Conservation (phyloP, 2,888 invertebrate species). For the Lysandra bellargus region DNA sequence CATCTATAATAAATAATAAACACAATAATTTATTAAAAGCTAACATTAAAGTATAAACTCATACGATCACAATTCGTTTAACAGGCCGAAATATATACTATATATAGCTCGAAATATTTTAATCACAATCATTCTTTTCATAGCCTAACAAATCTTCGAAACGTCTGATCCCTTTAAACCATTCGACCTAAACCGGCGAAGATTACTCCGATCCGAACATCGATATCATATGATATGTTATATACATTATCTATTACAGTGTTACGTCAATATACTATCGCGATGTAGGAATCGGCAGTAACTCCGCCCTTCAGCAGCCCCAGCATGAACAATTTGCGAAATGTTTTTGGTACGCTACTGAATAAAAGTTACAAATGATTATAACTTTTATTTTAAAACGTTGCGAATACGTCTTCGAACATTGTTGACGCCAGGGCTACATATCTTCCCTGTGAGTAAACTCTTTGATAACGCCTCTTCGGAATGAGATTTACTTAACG, state of each 20-base stretch:
- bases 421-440: background rate
- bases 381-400: background rate
- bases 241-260: slow-evolving; percentile 23
- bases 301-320: background rate
- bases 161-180: slow-evolving; percentile 28
- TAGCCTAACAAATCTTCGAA: slow-evolving; percentile 22
- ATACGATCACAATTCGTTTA: slow-evolving; percentile 23
- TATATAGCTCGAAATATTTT: slow-evolving; percentile 29
- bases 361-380: background rate
- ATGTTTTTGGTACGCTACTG: background rate
- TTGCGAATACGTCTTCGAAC: background rate
- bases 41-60: slow-evolving; percentile 11
- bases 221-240: slow-evolving; percentile 26
- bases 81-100: slow-evolving; percentile 28
- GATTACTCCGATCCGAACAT: slow-evolving; percentile 4
- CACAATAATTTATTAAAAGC: slow-evolving; percentile 4
- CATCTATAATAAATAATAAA: slow-evolving; percentile 16
- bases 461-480: slow-evolving; percentile 32
- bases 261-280: slow-evolving; percentile 2
- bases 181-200: slow-evolving; percentile 19
- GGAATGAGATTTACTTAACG: slow-evolving; percentile 31
- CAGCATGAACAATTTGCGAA: background rate
- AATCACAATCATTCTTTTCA: slow-evolving; percentile 29
- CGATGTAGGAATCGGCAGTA: slow-evolving; percentile 8
- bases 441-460: slow-evolving; percentile 14